These are phyloP conservation scores for Drosophila equinoxialis DNA, from an alignment of 1,140 invertebrate genomes.

Conservation along the genomic window DNA sequence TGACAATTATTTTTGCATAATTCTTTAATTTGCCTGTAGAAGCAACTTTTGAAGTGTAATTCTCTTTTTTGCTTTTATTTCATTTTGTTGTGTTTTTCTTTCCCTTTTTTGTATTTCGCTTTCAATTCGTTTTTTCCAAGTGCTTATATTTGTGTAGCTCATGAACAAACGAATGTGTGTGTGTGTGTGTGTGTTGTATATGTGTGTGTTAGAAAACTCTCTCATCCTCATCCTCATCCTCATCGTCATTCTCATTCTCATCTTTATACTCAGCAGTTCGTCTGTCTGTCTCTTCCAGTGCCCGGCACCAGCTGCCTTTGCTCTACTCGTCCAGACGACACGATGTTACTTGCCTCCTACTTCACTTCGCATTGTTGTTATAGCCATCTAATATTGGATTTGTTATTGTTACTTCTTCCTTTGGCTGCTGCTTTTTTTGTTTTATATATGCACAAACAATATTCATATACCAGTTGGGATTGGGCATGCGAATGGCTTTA, in stretches of 20 bases:
- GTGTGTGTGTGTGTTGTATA: not conserved
- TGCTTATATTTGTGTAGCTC: slow-evolving; percentile 1
- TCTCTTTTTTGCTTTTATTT: not conserved
- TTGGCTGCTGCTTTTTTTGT: slow-evolving; percentile 32
- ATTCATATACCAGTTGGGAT: slow-evolving; percentile 60
- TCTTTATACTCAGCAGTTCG: not conserved
- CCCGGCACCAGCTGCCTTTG: slow-evolving; percentile 47
- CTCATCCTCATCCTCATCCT: not conserved
- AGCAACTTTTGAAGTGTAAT: slow-evolving; percentile 8
- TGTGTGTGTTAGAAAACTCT: not conserved
- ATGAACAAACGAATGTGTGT: not conserved
- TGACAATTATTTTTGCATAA: slow-evolving; percentile 9
- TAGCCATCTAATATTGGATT: slow-evolving; percentile 75
- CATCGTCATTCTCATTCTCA: slow-evolving; percentile 13
- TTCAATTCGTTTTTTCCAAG: not conserved
- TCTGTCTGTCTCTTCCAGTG: slow-evolving; percentile 28
- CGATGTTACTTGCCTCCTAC: slow-evolving; percentile 16
- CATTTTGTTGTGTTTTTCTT: slow-evolving; percentile 8
- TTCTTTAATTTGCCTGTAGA: slow-evolving; percentile 11
- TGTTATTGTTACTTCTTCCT: slow-evolving; percentile 70
- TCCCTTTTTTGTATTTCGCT: not conserved
- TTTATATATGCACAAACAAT: slow-evolving; percentile 64
- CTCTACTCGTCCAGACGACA: slow-evolving; percentile 3
- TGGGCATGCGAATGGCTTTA: slow-evolving; percentile 11
- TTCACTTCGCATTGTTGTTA: slow-evolving; percentile 65